phyloP scores from a whole-genome alignment of 2,888 invertebrate species.

The Alloplasta piceator region DNA sequence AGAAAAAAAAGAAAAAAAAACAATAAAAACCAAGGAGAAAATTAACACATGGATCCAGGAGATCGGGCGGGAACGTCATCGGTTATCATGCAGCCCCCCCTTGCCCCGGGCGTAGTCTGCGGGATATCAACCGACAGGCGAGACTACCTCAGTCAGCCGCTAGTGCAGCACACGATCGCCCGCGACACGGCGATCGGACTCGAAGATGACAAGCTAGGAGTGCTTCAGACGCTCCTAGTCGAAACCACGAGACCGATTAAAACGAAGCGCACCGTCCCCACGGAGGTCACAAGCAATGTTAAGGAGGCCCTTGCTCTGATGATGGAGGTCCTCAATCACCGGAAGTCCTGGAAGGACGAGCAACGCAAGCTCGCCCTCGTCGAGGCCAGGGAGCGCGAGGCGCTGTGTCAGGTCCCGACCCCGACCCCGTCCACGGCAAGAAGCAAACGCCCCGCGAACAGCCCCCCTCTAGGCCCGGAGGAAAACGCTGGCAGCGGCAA shows the following conservation, averaged over 20 bases:
- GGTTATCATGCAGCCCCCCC: too few relatives aligned
- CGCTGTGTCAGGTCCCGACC: constrained; percentile 11
- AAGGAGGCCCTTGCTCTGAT: constrained; percentile 33
- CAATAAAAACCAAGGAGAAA: too few relatives aligned
- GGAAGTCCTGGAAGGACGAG: constrained; percentile 30
- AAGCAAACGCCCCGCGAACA: constrained; percentile 8
- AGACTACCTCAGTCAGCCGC: too few relatives aligned
- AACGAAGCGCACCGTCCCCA: constrained; percentile 33
- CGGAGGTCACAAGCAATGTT: constrained; percentile 37
- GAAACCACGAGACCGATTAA: constrained; percentile 22
- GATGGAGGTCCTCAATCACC: constrained; percentile 12
- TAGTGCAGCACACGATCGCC: background rate
- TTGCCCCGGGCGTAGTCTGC: too few relatives aligned
- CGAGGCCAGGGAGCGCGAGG: background rate
- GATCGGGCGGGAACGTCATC: too few relatives aligned
- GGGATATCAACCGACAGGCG: too few relatives aligned
- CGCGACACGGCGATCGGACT: constrained; percentile 34
- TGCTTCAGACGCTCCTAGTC: constrained; percentile 13
- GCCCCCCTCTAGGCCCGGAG: constrained; percentile 33
- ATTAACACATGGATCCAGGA: too few relatives aligned
- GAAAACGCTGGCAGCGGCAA: background rate
- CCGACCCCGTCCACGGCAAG: constrained; percentile 14
- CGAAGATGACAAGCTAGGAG: constrained; percentile 32
- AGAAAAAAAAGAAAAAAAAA: too few relatives aligned
- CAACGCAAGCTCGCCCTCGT: constrained; percentile 22